These are phyloP conservation scores for Condylura cristata DNA, from an alignment of 2,113 vertebrate species.

Conservation along the genomic window DNA sequence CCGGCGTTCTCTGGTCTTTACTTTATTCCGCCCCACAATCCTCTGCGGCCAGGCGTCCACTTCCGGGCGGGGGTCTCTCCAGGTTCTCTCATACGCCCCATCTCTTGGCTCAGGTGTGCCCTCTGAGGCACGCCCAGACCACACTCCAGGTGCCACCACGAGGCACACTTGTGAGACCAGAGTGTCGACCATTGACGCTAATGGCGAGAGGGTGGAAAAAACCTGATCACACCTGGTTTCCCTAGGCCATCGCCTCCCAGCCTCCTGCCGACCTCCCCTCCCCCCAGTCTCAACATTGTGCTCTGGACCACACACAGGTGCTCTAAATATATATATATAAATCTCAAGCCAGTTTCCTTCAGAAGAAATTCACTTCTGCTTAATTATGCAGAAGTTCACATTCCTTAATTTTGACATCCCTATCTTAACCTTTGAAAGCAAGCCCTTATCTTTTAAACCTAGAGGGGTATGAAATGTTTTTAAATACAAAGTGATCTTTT, in stretches of 20 bases:
- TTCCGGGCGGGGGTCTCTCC: no score
- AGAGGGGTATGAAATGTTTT: constrained; percentile 1
- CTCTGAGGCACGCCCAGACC: no score
- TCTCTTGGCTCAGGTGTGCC: no score
- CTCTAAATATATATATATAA: not conserved
- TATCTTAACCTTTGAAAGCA: not conserved
- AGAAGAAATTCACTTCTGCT: not conserved
- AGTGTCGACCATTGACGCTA: no score
- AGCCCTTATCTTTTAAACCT: not conserved
- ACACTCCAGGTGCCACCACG: no score
- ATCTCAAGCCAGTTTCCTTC: not conserved
- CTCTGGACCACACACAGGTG: not conserved
- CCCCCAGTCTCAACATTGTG: not conserved
- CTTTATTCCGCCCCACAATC: no score
- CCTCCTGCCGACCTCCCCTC: not conserved
- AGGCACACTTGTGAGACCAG: no score
- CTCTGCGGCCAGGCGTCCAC: no score
- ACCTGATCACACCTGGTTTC: no score
- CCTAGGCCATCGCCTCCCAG: not conserved
- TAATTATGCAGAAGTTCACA: not conserved
- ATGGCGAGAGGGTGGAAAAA: no score
- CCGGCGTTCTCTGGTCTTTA: no score
- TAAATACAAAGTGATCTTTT: not conserved
- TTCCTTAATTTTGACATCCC: not conserved
- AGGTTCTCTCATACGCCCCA: no score